Evolutionary conservation across 2,888 invertebrate genomes (phyloP).

Genomic region (Exephanes ischioxanthus): DNA sequence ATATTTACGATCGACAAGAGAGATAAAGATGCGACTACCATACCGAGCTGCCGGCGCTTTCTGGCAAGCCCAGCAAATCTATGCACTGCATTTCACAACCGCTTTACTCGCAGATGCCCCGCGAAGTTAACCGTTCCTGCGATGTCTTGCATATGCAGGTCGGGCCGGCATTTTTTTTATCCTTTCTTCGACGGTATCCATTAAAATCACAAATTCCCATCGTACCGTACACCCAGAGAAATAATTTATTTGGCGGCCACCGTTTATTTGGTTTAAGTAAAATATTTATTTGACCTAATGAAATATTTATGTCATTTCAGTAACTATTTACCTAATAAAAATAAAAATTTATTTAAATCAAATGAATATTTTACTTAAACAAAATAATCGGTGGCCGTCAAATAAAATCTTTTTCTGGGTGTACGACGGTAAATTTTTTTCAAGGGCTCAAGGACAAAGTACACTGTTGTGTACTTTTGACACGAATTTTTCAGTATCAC

Average conservation of each 20-base stretch:
- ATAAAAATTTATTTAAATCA: too few relatives aligned
- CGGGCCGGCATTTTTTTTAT: not conserved
- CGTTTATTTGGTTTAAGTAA: too few relatives aligned
- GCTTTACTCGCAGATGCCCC: slow-evolving; percentile 1
- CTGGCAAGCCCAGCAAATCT: slow-evolving; percentile 45
- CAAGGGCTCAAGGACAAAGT: too few relatives aligned
- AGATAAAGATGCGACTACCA: slow-evolving; percentile 8
- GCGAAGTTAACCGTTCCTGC: not conserved
- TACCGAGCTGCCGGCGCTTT: slow-evolving; percentile 22
- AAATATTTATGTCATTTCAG: too few relatives aligned
- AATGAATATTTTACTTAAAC: too few relatives aligned
- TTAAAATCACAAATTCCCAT: not conserved
- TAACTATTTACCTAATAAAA: too few relatives aligned
- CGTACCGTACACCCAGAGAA: not conserved
- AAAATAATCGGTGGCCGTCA: too few relatives aligned
- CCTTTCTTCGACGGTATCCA: not conserved
- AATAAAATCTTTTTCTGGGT: too few relatives aligned
- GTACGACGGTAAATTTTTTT: too few relatives aligned
- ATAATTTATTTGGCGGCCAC: too few relatives aligned
- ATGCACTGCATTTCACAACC: slow-evolving; percentile 43
- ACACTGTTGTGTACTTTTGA: not conserved
- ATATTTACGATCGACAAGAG: slow-evolving; percentile 41
- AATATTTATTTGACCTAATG: too few relatives aligned
- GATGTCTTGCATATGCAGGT: not conserved
- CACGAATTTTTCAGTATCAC: not conserved